Evolutionary conservation across 2,888 invertebrate species (phyloP).

Genomic region (Nebria salina): DNA sequence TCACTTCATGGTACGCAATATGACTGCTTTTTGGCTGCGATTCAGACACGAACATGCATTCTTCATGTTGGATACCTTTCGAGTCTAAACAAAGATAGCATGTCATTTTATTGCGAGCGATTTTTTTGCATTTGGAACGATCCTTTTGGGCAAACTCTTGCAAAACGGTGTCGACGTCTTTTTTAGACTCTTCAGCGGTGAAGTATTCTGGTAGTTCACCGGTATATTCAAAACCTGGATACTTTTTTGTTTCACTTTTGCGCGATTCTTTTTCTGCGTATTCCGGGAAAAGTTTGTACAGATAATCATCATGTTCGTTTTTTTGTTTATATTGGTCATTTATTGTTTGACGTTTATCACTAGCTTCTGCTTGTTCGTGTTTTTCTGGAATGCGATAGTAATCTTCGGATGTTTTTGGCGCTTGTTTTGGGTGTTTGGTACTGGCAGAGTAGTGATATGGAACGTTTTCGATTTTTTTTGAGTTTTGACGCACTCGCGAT

Average conservation of each 20-base stretch:
- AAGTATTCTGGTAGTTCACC: constrained; percentile 46
- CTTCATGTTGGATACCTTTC: constrained; percentile 77
- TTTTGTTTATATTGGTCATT: constrained; percentile 52
- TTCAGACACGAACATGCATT: constrained; percentile 80
- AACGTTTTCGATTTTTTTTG: constrained; percentile 49
- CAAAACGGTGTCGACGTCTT: constrained; percentile 75
- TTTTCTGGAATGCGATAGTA: constrained; percentile 49
- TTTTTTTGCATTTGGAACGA: constrained; percentile 75
- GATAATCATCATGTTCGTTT: constrained; percentile 65
- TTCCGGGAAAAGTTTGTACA: constrained; percentile 63
- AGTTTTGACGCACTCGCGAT: neutral
- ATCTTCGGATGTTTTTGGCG: constrained; percentile 48
- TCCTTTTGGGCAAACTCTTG: constrained; percentile 80
- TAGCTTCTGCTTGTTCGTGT: constrained; percentile 32
- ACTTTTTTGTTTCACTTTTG: constrained; percentile 63
- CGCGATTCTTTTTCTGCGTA: constrained; percentile 55
- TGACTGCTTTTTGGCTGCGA: constrained; percentile 73
- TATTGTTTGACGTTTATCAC: constrained; percentile 39
- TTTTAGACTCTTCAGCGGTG: constrained; percentile 68
- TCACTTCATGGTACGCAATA: constrained; percentile 73
- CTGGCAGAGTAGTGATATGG: constrained; percentile 55
- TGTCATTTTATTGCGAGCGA: constrained; percentile 78
- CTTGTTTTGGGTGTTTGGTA: constrained; percentile 49
- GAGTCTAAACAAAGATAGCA: constrained; percentile 78
- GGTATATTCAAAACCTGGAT: constrained; percentile 57